Base-by-base conservation (phyloP, 2,888 invertebrate genomes). In the Quadriops clusia region DNA sequence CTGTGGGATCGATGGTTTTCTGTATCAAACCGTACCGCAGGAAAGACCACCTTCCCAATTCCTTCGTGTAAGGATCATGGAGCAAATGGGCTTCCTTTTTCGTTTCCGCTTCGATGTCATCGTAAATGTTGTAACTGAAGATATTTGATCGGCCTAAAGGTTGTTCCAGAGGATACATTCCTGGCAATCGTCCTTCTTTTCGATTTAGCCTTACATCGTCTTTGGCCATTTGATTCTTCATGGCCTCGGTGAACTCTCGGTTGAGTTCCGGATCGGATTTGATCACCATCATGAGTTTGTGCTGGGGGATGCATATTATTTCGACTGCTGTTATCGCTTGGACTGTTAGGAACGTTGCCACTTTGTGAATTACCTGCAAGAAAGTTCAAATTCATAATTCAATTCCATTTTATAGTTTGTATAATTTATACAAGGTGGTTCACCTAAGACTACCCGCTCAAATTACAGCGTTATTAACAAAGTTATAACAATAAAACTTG, bases 1-100 rank as follows among this genome's bases (percentile, higher is more conserved):
- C 27, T 4, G 27, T 12, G n/a, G 36, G 38, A 23, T 33, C 28
- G 6, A 42, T 33, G 1, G 42, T 33, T n/a, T 28, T 31, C 17
- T 27, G 30, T 16, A 42, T 16, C 3, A 39, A 15, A 13, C 37
- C 12, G 17, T 28, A 36, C n/a, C 38, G 22, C 2, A 38, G 9
- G n/a, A 38, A 28, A 12, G 37, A 37, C 34, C 36, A 37, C 8
- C 14, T 12, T 22, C 34, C 37, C 28, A 28, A 21, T n/a, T 7
- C 6, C 13, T 33, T 15, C 9, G n/a, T 15, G 20, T 33, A 16
- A 12, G 9, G 4, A 18, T 33, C n/a, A n/a, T n/a, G 34, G 21
- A 29, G 25, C n/a, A 17, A 17, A 14, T 26, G 36, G 3, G 30
- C 26, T 3, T 18, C 17, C 15, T 33, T 30, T 10, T 23, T 30